Base-by-base conservation (phyloP, 2,888 invertebrate genomes). In the Leptopterna dolabrata region DNA sequence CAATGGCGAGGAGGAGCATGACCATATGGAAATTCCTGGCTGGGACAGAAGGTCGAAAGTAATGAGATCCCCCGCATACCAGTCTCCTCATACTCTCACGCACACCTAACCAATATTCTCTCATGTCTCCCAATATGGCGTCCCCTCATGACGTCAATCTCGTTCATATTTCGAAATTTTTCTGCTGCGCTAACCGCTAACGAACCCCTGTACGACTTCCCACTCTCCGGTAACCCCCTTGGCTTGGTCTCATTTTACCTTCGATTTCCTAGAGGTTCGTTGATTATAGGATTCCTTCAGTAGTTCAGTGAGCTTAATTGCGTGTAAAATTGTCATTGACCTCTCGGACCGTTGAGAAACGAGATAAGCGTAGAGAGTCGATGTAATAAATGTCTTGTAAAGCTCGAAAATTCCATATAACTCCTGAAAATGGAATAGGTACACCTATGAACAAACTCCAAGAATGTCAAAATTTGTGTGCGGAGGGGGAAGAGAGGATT, bases 21-120 rank as follows among this genome's bases (percentile, higher is more conserved):
- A 73, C 30, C 73, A 73, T 73, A 73, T 30, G 73, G 73, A 73
- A 73, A 73, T 73, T 73, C 73, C 73, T 29, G n/a, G 29, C 30
- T 36, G 30, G n/a, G 73, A n/a, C 30, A 73, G n/a, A 13, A 73
- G n/a, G 73, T 30, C 73, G 30, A n/a, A 30, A 3, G 73, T 73
- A 73, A 73, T 73, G 29, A 73, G 73, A 73, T 30, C 30, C n/a
- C n/a, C n/a, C 16, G 30, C 73, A 73, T 73, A 73, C 73, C 73
- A 73, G 30, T 14, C 29, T n/a, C 55, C 73, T 73, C n/a, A 73
- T 73, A n/a, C 30, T 30, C 73, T 36, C 73, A 73, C 73, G 73
- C 73, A n/a, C 73, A 73, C 73, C 73, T 73, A 13, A 55, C 24
- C 55, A 55, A 55, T 55, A 19, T 55, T 55, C 55, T 55, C 19